Evolutionary conservation across 2,888 invertebrate genomes (phyloP).

Genomic region (Caradrina kadenii): DNA sequence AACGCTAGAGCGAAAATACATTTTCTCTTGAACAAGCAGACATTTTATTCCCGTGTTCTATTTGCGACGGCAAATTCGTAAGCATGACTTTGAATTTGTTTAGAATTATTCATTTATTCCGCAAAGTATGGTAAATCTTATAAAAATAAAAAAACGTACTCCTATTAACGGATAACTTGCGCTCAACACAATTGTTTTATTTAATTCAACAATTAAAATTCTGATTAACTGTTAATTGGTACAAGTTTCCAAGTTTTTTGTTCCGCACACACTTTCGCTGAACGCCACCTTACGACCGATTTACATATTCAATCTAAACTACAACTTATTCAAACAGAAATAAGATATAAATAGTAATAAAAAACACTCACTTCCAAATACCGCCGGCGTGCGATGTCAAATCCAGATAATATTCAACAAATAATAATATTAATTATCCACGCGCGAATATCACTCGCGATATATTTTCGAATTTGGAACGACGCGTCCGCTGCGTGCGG

Average conservation of each 20-base stretch:
- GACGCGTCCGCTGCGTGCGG: constrained; percentile 68
- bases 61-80: constrained; percentile 28
- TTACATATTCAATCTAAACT: constrained; percentile 54
- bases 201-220: constrained; percentile 14
- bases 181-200: neutral
- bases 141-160: neutral
- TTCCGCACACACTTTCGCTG: constrained; percentile 63
- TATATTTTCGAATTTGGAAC: constrained; percentile 48
- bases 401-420: constrained; percentile 57
- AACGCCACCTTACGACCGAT: constrained; percentile 46
- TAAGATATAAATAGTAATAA: constrained; percentile 24
- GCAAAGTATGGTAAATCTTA: constrained; percentile 29
- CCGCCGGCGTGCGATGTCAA: constrained; percentile 44
- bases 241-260: constrained; percentile 22
- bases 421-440: constrained; percentile 49
- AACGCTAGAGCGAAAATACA: neutral
- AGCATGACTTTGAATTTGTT: constrained; percentile 52
- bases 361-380: constrained; percentile 56
- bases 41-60: neutral
- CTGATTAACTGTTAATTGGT: constrained; percentile 3
- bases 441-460: constrained; percentile 69
- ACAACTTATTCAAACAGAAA: constrained; percentile 19
- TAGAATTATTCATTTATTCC: constrained; percentile 58
- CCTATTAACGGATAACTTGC: constrained; percentile 1
- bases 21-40: constrained; percentile 10